phyloP scores from a whole-genome alignment of 2,113 vertebrate genomes.

The Callopanchax toddi region DNA sequence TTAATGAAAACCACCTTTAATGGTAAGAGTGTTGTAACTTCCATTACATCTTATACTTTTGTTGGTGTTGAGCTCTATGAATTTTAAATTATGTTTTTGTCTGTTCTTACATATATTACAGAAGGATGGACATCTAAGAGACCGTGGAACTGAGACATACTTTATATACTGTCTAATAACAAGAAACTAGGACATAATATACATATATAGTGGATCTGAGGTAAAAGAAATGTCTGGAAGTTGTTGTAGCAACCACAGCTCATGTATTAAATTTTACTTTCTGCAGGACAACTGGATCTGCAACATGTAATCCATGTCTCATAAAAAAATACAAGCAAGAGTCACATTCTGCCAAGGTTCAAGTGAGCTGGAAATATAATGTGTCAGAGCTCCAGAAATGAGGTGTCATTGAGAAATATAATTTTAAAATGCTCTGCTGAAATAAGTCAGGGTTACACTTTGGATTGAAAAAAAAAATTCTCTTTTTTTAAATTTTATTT shows the following conservation, averaged over 20 bases:
- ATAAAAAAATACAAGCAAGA: constrained; percentile 22
- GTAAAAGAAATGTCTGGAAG: no score
- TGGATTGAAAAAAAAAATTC: constrained; percentile 41
- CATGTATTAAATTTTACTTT: neutral
- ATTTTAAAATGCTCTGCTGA: constrained; percentile 34
- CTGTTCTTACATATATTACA: neutral
- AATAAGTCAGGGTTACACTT: constrained; percentile 47
- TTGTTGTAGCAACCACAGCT: no score
- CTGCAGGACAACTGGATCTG: constrained; percentile 1
- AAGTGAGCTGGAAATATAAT: constrained; percentile 42
- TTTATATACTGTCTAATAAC: no score
- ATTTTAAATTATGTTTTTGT: no score
- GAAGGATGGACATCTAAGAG: neutral
- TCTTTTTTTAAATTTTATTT: constrained; percentile 47
- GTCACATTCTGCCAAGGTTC: constrained; percentile 17
- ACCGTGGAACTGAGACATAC: neutral
- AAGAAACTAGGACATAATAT: no score
- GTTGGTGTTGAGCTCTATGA: no score
- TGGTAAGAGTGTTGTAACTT: neutral
- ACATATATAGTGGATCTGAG: no score
- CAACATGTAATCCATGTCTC: neutral
- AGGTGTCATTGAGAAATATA: constrained; percentile 4
- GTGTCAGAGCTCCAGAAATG: constrained; percentile 26
- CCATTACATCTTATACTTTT: no score
- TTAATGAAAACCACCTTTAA: constrained; percentile 12